Conservation (phyloP, 2,113 vertebrate species). For the Maccullochella peelii region DNA sequence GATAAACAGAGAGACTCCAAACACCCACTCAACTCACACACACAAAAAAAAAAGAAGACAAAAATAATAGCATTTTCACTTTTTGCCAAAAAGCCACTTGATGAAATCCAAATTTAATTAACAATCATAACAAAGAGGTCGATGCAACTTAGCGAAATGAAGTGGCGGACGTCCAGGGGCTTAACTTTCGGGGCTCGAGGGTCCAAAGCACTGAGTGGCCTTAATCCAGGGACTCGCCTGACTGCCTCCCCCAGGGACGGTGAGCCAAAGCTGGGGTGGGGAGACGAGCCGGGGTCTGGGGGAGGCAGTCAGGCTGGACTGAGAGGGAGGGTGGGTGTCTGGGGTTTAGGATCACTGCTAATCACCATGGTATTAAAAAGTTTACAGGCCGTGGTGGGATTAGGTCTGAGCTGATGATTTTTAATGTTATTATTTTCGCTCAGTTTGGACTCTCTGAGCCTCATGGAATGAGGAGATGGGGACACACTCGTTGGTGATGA, state of each 20-base stretch:
- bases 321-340: conserved; percentile 23
- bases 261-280: conserved; percentile 38
- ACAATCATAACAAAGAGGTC: conserved; percentile 68
- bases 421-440: conserved; percentile 77
- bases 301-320: too few relatives aligned
- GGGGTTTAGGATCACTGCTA: conserved; percentile 68
- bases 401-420: conserved; percentile 68
- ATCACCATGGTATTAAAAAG: conserved; percentile 74
- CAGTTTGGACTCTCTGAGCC: conserved; percentile 28
- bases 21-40: conserved; percentile 26
- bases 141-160: conserved; percentile 79
- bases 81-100: conserved; percentile 68
- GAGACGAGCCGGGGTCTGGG: conserved; percentile 41
- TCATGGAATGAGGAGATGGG: conserved; percentile 6
- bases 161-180: conserved; percentile 77
- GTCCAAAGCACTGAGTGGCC: conserved; percentile 73
- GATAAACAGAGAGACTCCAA: conserved; percentile 13
- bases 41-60: conserved; percentile 12
- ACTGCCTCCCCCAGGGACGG: conserved; percentile 67
- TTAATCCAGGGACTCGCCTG: conserved; percentile 80
- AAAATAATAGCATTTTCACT: conserved; percentile 34
- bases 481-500: not conserved
- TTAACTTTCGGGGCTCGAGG: conserved; percentile 70
- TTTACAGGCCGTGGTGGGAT: conserved; percentile 75
- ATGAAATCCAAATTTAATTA: conserved; percentile 80